Conservation (phyloP, 2,888 invertebrate species). For the Protodeltote pygarga region DNA sequence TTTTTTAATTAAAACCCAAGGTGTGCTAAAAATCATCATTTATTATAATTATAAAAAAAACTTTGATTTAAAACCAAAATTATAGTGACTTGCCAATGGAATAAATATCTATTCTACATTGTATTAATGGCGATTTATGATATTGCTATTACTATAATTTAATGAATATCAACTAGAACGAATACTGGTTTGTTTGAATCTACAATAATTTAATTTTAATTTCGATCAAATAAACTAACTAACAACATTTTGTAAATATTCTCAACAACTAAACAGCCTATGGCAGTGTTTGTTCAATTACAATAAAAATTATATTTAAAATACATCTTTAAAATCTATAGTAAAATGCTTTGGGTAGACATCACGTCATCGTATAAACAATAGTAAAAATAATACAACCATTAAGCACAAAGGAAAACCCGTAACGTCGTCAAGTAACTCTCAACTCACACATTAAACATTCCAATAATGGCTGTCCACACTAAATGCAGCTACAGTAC, state of each 20-base stretch:
- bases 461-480: no score
- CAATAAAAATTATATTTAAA: constrained; percentile 37
- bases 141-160: constrained; percentile 30
- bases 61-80: constrained; percentile 31
- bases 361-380: constrained; percentile 26
- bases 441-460: constrained; percentile 42
- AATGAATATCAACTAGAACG: constrained; percentile 44
- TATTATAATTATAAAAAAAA: constrained; percentile 37
- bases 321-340: constrained; percentile 30
- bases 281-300: constrained; percentile 44
- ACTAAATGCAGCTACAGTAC: no score
- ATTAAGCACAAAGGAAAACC: constrained; percentile 48
- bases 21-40: constrained; percentile 50
- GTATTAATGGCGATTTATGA: constrained; percentile 27
- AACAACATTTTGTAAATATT: constrained; percentile 32
- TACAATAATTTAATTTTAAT: constrained; percentile 34
- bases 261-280: constrained; percentile 33
- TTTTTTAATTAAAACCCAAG: constrained; percentile 32
- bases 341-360: constrained; percentile 41
- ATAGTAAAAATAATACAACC: constrained; percentile 46
- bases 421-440: constrained; percentile 39
- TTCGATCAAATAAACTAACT: constrained; percentile 28
- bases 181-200: constrained; percentile 47
- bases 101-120: constrained; percentile 35
- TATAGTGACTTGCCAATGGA: constrained; percentile 23